phyloP scores from a whole-genome alignment of 1,140 invertebrate species.

The Drosophila ogumai region DNA sequence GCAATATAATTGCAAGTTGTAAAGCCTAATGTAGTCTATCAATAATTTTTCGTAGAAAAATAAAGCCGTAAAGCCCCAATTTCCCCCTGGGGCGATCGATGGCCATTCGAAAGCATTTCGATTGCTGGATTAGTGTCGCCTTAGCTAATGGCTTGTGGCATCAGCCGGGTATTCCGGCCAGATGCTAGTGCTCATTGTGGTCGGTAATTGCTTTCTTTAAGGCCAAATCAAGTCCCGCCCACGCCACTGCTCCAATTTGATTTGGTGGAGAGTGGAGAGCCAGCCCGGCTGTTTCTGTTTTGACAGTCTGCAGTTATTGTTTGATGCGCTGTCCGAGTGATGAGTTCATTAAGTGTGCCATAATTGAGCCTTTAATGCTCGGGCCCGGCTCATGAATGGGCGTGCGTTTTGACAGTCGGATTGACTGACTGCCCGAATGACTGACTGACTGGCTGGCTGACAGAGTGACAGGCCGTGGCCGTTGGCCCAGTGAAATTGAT shows the following conservation, averaged over 20 bases:
- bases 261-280: slow-evolving; percentile 40
- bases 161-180: slow-evolving; percentile 21
- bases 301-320: slow-evolving; percentile 82
- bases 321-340: slow-evolving; percentile 80
- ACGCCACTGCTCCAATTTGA: slow-evolving; percentile 72
- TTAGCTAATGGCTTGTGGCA: slow-evolving; percentile 72
- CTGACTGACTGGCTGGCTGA: slow-evolving; percentile 49
- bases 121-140: slow-evolving; percentile 72
- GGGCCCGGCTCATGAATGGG: slow-evolving; percentile 67
- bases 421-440: slow-evolving; percentile 47
- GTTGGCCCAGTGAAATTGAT: slow-evolving; percentile 70
- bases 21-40: slow-evolving; percentile 16
- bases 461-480: slow-evolving; percentile 58
- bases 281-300: slow-evolving; percentile 42
- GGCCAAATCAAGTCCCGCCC: slow-evolving; percentile 40
- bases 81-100: slow-evolving; percentile 18
- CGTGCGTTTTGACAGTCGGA: slow-evolving; percentile 71
- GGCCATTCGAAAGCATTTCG: slow-evolving; percentile 49
- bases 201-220: slow-evolving; percentile 78
- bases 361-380: slow-evolving; percentile 79
- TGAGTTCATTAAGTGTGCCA: slow-evolving; percentile 81
- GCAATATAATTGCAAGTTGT: slow-evolving; percentile 7
- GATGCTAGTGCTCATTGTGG: slow-evolving; percentile 43
- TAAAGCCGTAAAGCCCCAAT: neutral
- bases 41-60: slow-evolving; percentile 15